phyloP scores from a whole-genome alignment of 2,113 vertebrate species.

The Cyprinodon brontotheroides region DNA sequence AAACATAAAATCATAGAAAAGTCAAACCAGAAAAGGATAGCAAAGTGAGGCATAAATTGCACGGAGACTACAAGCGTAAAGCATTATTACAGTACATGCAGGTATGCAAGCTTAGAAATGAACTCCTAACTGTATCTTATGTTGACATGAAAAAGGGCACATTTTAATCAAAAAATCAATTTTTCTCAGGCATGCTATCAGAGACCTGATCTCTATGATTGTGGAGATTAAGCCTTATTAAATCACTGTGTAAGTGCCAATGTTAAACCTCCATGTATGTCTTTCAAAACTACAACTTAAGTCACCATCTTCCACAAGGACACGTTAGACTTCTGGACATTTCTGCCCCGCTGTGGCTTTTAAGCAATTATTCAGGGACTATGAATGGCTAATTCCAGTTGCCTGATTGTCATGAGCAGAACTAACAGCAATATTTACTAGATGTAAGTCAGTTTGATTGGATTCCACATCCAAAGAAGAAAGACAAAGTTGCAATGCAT shows the following conservation, averaged over 20 bases:
- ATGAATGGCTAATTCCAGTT: neutral
- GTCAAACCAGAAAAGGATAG: constrained; percentile 20
- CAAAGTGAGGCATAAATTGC: constrained; percentile 39
- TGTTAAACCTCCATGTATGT: neutral
- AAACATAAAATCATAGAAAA: constrained; percentile 38
- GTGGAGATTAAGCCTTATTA: neutral
- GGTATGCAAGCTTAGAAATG: constrained; percentile 21
- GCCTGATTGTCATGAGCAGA: constrained; percentile 25
- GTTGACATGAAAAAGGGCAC: neutral
- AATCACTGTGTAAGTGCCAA: neutral
- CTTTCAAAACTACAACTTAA: neutral
- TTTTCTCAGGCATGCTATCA: constrained; percentile 4
- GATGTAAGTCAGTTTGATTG: neutral
- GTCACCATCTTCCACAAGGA: neutral
- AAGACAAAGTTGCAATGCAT: neutral
- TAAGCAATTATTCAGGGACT: neutral
- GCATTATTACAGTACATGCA: constrained; percentile 42
- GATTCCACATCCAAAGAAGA: rapidly evolving
- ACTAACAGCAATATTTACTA: neutral
- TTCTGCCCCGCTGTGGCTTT: constrained; percentile 5
- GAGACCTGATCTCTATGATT: neutral
- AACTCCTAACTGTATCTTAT: constrained; percentile 4
- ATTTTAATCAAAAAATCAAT: neutral
- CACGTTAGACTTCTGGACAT: neutral
- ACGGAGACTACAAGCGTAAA: constrained; percentile 39